phyloP scores from a whole-genome alignment of 2,113 vertebrate genomes.

The Brachyhypopomus gauderio region DNA sequence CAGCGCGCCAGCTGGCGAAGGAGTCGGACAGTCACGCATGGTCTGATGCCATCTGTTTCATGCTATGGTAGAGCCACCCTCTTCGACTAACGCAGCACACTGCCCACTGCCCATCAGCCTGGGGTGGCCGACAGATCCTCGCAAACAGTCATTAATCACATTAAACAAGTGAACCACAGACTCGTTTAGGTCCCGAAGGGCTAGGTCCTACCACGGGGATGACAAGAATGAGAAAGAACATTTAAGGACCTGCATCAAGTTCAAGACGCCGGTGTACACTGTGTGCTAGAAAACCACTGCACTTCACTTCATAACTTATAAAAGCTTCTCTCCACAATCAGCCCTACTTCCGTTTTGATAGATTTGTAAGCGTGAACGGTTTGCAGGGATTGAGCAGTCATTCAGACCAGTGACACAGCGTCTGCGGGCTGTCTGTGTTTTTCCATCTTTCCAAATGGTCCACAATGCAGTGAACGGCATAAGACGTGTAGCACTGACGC shows the following conservation, averaged over 20 bases:
- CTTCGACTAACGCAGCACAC: slow-evolving; percentile 33
- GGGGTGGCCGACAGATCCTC: background rate
- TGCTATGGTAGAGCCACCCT: slow-evolving; percentile 28
- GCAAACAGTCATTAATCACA: slow-evolving; percentile 28
- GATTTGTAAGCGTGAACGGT: background rate
- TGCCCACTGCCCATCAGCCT: slow-evolving; percentile 26
- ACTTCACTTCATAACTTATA: background rate
- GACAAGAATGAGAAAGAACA: too few species aligned
- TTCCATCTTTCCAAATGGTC: background rate
- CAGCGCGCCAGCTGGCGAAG: slow-evolving; percentile 43
- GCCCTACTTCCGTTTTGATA: background rate
- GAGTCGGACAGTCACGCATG: slow-evolving; percentile 42
- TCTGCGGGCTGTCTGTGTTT: background rate
- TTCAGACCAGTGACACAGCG: slow-evolving; percentile 7
- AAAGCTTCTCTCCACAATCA: background rate
- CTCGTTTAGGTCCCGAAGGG: slow-evolving; percentile 2
- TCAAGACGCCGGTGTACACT: background rate
- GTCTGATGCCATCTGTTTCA: slow-evolving; percentile 50
- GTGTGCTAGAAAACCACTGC: background rate
- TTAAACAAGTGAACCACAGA: slow-evolving; percentile 36
- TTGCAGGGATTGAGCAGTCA: background rate
- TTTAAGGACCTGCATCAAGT: too few species aligned
- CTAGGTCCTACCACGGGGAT: background rate
- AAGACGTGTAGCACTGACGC: background rate
- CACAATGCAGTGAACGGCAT: background rate